A percentile compares a stretch with the other conserved stretches of the same genome.
phyloP scores from a whole-genome alignment of 2,113 vertebrate genomes.

The Alosa alosa region DNA sequence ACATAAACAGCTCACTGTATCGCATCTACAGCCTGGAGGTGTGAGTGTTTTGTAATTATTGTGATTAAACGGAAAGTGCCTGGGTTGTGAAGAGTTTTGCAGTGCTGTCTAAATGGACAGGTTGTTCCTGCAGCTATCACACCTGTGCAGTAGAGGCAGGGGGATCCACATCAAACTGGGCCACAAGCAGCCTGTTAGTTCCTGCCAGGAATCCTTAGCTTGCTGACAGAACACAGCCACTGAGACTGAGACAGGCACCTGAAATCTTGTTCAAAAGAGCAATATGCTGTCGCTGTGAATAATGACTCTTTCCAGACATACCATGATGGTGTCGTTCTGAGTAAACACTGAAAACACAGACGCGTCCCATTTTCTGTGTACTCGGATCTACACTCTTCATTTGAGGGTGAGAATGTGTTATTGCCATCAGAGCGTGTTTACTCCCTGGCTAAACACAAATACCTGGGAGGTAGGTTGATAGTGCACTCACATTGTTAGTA shows the following conservation, averaged over 20 bases:
- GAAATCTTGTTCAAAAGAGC: constrained; percentile 1
- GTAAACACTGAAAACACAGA: background rate
- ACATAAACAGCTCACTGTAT: background rate
- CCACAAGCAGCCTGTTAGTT: background rate
- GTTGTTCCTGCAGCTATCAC: background rate
- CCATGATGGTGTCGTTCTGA: background rate
- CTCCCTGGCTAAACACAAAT: background rate
- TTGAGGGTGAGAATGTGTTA: background rate
- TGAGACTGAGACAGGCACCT: background rate
- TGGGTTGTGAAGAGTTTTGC: background rate
- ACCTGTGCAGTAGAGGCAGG: background rate
- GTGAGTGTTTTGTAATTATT: background rate
- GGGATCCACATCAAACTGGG: background rate
- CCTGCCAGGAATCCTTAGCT: background rate
- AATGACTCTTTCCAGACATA: background rate
- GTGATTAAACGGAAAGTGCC: background rate
- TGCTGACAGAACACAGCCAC: background rate
- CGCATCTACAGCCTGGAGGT: background rate
- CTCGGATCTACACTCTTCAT: background rate
- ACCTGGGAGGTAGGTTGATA: background rate
- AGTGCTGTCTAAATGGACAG: background rate
- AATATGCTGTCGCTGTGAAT: background rate
- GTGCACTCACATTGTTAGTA: too few species aligned
- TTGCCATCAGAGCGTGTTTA: background rate
- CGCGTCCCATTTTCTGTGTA: background rate